Percentiles rank a stretch among this genome's conserved stretches.
Conservation (phyloP, 2,797 vertebrate genomes). For the Neopelma chrysocephalum region DNA sequence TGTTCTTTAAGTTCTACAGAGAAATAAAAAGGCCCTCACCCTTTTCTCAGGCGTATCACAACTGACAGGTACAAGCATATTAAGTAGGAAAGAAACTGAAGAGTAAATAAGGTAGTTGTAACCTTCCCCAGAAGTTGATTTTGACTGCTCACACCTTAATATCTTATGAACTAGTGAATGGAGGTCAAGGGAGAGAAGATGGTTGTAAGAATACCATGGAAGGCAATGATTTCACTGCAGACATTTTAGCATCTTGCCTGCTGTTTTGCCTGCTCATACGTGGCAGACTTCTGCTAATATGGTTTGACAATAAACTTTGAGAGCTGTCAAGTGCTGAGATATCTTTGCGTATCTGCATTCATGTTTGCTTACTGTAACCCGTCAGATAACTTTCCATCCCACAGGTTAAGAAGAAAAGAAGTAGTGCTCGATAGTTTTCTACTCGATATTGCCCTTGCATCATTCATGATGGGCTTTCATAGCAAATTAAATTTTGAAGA, state of each 20-base stretch:
- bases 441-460: slow-evolving; percentile 4
- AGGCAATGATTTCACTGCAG: slow-evolving; percentile 17
- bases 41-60: background rate
- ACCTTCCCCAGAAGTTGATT: background rate
- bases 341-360: background rate
- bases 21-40: background rate
- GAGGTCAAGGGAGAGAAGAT: slow-evolving; percentile 14
- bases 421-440: background rate
- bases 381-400: slow-evolving; percentile 36
- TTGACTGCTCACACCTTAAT: background rate
- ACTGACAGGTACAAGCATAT: background rate
- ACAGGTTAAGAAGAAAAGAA: slow-evolving; percentile 33
- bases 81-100: background rate
- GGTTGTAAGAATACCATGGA: background rate
- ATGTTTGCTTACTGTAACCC: slow-evolving; percentile 45
- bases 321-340: slow-evolving; percentile 42
- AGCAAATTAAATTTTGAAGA: slow-evolving; percentile 61
- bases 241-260: slow-evolving; percentile 25
- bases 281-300: slow-evolving; percentile 54
- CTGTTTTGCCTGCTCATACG: background rate
- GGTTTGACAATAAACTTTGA: slow-evolving; percentile 64
- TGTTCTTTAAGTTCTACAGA: background rate
- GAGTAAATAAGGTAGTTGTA: background rate
- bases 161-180: background rate
- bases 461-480: slow-evolving; percentile 42